Evolutionary conservation across 2,888 invertebrate species (phyloP), one percentile per base, ranked within the genome.

Genomic region (Melinaea menophilus): DNA sequence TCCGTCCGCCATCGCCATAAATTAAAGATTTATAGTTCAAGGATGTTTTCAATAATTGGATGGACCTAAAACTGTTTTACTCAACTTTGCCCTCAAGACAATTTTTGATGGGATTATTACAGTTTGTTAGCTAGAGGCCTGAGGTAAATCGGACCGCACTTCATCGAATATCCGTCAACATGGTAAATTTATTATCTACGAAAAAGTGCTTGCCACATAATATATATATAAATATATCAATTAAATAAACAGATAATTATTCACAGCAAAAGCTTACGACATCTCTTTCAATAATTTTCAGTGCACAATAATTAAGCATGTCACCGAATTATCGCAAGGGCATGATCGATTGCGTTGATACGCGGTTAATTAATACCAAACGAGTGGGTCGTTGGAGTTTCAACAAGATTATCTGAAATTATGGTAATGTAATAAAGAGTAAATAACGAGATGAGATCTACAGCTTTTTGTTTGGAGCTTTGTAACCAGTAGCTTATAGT

Each of bases 331-430:
- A 61, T 61, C 58, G 45, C 41, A 37, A 59, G 45, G 37, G 58
- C 61, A 56, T 64, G 41, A 58, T 58, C 46, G 60, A 60, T 60
- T 54, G 55, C 60, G 61, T 59, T 58, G 62, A 63, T 59, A 55
- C 51, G 55, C 35, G 55, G 60, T 31, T 64, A 61, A 61, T 64
- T 64, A 64, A 58, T 61, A 61, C 51, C 55, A 60, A 64, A 47
- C 55, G 47, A 34, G 47, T 45, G 56, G 55, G 55, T 55, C 58
- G 46, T 41, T 54, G 55, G 46, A 22, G 41, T 41, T 55, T 57
- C 54, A 57, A 60, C 46, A 54, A n/a, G 34, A 41, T 46, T 41
- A 31, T 46, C n/a, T 33, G 37, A 11, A 47, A 55, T 62, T 55
- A 55, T 34, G 46, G 13, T 51, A 37, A 58, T 54, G 33, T 9